phyloP scores from a whole-genome alignment of 2,113 vertebrate genomes.

The Ictalurus punctatus region DNA sequence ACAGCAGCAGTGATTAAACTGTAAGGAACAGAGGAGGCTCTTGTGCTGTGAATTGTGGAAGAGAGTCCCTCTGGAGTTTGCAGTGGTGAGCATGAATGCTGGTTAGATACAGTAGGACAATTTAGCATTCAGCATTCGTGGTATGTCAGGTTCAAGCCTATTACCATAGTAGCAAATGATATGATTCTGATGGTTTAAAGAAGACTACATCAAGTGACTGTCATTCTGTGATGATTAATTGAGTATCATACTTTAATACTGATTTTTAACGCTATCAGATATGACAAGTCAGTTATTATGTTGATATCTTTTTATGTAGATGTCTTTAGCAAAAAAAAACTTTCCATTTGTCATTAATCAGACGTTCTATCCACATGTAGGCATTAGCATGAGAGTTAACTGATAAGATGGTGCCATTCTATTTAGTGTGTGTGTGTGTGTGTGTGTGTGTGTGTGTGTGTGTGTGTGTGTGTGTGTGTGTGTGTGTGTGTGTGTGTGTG shows the following conservation, averaged over 20 bases:
- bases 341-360: neutral
- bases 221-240: neutral
- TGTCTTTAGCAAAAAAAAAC: neutral
- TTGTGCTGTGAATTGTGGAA: slow-evolving; percentile 6
- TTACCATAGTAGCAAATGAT: neutral
- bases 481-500: neutral
- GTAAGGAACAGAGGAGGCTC: slow-evolving; percentile 21
- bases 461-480: neutral
- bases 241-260: neutral
- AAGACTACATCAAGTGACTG: neutral
- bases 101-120: neutral
- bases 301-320: neutral
- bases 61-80: slow-evolving; percentile 15
- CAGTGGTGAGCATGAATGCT: neutral
- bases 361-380: neutral
- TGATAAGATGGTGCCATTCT: neutral
- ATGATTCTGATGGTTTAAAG: neutral
- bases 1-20: slow-evolving; percentile 40
- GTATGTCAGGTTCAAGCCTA: neutral
- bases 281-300: neutral
- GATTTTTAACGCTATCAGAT: neutral
- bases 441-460: neutral
- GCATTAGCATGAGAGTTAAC: neutral
- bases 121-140: neutral
- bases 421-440: neutral